Evolutionary conservation across 2,888 invertebrate genomes (phyloP), one percentile per base, ranked within the genome.

Genomic region (Drosophila neotestacea): DNA sequence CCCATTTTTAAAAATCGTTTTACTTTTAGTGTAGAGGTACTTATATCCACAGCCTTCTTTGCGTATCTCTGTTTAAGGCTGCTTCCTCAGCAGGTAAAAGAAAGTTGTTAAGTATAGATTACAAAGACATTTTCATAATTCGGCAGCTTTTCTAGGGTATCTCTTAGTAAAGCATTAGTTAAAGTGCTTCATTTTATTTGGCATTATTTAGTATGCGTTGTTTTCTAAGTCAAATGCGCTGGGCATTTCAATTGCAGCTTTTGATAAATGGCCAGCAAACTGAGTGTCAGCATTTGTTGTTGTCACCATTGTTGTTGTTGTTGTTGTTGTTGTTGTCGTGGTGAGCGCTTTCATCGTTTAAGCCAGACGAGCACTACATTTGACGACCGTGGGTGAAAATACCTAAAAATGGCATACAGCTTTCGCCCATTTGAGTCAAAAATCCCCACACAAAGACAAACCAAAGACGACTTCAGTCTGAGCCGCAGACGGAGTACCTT

Each of bases 221-320:
- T 70, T 79, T 72, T 87, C 67, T 83, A 65, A 75, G 73, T 61
- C 74, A 71, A 75, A 77, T 83, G 88, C 75, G 77, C 71, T 75
- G 66, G 64, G 89, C 85, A 85, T 85, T 85, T 86, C 82, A 88
- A 86, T 88, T 88, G 79, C 79, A 79, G 73, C 77, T 61, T 85
- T 84, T 84, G 88, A 88, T 79, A 82, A 88, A 88, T 85, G 80
- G 88, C 84, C 77, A 85, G 58, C 44, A 59, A 61, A 61, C 71
- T 60, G 73, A 81, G 73, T 56, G 61, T 56, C 54, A 70, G 85
- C 71, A 51, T 27, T 16, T 61, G 52, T 9, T 50, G 41, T 10
- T 55, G 55, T 30, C 6, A 22, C 7, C 48, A 22, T 41, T 58
- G 42, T 36, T 30, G 39, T 6, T 9, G n/a, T 7, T 34, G n/a